Base-by-base conservation (phyloP, 2,113 vertebrate genomes). In the Serilophus lunatus region DNA sequence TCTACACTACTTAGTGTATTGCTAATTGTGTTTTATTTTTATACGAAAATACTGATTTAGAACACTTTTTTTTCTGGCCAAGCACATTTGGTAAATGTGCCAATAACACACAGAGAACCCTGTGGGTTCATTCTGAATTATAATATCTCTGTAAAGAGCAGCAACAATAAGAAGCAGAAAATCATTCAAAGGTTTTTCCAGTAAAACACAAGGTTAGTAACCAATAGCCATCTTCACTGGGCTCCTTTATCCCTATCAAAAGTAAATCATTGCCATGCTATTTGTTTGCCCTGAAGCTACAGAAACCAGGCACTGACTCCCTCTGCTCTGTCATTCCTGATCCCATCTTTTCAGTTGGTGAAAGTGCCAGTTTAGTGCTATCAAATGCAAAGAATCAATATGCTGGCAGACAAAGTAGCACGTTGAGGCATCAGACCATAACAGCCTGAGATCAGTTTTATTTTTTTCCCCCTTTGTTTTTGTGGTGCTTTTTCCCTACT, bases 331-430 rank as follows among this genome's bases (percentile, higher is more conserved):
- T 91, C 92, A 70, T 63, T 93, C 87, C 75, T 81, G 72, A 93
- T 93, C 74, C 81, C 77, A 35, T 38, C 82, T 86, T 94, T 76
- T 51, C 92, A 93, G 84, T 9, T 82, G 90, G 95, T 61, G 33
- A 59, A 92, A 92, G 65, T 88, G 91, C 94, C 79, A 88, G 50
- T 90, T 97, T 81, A 91, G 69, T 79, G 81, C 78, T 94, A 97
- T 93, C 94, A 94, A 95, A 97, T 92, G 90, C 82, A 92, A 91
- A 75, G 92, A 95, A 96, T 97, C 93, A 93, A 95, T 96, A 95
- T 95, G 92, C 96, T 96, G 97, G 89, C 96, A 97, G 92, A 83
- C 89, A 94, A 64, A 88, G 87, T n/a, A 93, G 91, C 82, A 74
- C 59, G 31, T 89, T 95, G 92, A 97, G 92, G 89, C 95, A 95